Evolutionary conservation across 2,113 vertebrate genomes (phyloP).

Genomic region (Struthidea cinerea): DNA sequence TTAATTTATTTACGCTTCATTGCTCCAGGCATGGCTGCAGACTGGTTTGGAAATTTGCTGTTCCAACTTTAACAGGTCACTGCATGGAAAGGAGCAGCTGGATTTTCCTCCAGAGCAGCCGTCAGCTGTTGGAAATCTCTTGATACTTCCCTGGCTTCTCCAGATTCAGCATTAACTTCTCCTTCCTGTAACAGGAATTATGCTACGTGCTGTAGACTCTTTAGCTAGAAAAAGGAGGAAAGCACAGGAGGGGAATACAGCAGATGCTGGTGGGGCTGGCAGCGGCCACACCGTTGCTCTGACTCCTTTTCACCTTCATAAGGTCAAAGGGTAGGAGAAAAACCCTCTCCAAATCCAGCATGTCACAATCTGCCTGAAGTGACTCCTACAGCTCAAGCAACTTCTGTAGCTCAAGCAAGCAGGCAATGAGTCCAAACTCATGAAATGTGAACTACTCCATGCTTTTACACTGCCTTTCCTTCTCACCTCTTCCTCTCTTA

Average conservation of each 20-base stretch:
- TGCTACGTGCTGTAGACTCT: background rate
- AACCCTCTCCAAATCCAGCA: background rate
- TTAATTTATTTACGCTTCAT: slow-evolving; percentile 40
- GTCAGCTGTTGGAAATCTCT: slow-evolving; percentile 57
- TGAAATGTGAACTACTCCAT: background rate
- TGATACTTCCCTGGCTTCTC: slow-evolving; percentile 48
- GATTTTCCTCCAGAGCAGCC: slow-evolving; percentile 44
- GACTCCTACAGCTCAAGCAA: background rate
- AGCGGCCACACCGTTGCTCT: background rate
- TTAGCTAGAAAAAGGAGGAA: background rate
- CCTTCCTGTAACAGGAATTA: slow-evolving; percentile 46
- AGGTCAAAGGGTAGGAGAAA: background rate
- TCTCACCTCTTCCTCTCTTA: background rate
- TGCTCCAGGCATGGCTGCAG: slow-evolving; percentile 30
- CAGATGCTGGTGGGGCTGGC: background rate
- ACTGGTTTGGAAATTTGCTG: slow-evolving; percentile 23
- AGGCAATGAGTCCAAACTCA: background rate
- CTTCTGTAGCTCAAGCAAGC: background rate
- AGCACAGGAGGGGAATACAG: background rate
- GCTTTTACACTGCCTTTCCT: background rate
- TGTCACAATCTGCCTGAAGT: background rate
- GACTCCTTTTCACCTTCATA: background rate
- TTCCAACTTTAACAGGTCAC: slow-evolving; percentile 51
- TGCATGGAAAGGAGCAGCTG: slow-evolving; percentile 50
- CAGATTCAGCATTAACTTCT: slow-evolving; percentile 30